phyloP scores from a whole-genome alignment of 2,888 invertebrate species.

The Metopia argyrocephala region DNA sequence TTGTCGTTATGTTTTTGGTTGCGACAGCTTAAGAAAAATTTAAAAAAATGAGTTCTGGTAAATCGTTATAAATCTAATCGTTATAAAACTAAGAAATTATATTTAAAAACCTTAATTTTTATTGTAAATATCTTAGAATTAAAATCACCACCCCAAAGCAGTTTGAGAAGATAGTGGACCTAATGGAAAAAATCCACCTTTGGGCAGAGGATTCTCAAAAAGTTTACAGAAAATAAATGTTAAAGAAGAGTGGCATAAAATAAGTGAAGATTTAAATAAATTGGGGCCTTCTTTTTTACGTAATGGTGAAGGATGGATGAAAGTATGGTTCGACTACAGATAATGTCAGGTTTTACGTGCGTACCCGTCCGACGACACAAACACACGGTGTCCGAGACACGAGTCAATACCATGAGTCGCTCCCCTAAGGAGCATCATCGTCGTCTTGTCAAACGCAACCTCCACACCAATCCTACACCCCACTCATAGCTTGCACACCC shows the following conservation, averaged over 20 bases:
- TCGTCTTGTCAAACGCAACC: too few species aligned
- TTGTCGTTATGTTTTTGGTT: slow-evolving; percentile 1
- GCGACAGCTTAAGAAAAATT: slow-evolving; percentile 6
- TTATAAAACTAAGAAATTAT: not conserved
- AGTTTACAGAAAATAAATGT: not conserved
- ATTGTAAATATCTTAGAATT: slow-evolving; percentile 9
- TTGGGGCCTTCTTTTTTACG: too few species aligned
- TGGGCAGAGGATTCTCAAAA: not conserved
- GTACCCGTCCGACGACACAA: too few species aligned
- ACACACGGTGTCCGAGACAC: too few species aligned
- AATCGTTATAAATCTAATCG: too few species aligned
- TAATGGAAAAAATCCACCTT: slow-evolving; percentile 13
- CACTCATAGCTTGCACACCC: too few species aligned
- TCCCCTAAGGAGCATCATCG: too few species aligned
- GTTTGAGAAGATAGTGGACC: slow-evolving; percentile 7
- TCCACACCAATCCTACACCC: too few species aligned
- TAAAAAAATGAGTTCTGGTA: slow-evolving; percentile 1
- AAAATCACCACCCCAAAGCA: slow-evolving; percentile 23
- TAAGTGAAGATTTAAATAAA: not conserved
- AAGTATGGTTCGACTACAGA: not conserved
- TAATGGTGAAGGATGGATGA: not conserved
- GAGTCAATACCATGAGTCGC: too few species aligned
- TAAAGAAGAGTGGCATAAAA: not conserved
- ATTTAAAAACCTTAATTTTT: not conserved
- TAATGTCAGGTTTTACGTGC: too few species aligned